A percentile compares a stretch with the other conserved stretches of the same genome.
Evolutionary conservation across 2,113 vertebrate species (phyloP).

Genomic region (Sterna hirundo): DNA sequence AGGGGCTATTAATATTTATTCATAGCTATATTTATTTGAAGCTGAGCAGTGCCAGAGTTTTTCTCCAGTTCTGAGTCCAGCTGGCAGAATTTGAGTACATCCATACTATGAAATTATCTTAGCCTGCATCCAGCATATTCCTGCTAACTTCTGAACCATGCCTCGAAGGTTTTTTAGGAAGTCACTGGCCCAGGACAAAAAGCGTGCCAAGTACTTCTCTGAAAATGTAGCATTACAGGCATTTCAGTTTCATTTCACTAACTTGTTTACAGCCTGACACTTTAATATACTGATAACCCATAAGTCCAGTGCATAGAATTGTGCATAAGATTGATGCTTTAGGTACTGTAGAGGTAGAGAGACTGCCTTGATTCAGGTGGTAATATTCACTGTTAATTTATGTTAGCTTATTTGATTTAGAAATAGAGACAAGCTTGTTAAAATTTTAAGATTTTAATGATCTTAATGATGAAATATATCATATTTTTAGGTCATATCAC

Average conservation of each 20-base stretch:
- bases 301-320: not conserved
- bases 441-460: not conserved
- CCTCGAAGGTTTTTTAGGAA: not conserved
- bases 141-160: not conserved
- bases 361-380: not conserved
- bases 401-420: not conserved
- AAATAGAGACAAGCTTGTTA: not conserved
- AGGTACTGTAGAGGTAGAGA: not conserved
- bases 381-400: not conserved
- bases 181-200: not conserved
- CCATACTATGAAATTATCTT: not conserved
- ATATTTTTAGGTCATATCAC: not conserved
- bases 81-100: constrained; percentile 12
- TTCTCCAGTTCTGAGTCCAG: not conserved
- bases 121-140: not conserved
- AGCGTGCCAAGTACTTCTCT: not conserved
- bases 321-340: not conserved
- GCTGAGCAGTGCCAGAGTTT: not conserved
- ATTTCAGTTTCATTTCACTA: not conserved
- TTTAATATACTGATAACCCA: not conserved
- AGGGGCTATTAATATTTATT: not conserved
- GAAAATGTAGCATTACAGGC: not conserved
- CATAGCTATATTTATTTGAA: not conserved
- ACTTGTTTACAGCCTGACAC: not conserved
- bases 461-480: not conserved